These are phyloP conservation scores for Labeo rohita DNA, from an alignment of 2,113 vertebrate species.

Conservation along the genomic window DNA sequence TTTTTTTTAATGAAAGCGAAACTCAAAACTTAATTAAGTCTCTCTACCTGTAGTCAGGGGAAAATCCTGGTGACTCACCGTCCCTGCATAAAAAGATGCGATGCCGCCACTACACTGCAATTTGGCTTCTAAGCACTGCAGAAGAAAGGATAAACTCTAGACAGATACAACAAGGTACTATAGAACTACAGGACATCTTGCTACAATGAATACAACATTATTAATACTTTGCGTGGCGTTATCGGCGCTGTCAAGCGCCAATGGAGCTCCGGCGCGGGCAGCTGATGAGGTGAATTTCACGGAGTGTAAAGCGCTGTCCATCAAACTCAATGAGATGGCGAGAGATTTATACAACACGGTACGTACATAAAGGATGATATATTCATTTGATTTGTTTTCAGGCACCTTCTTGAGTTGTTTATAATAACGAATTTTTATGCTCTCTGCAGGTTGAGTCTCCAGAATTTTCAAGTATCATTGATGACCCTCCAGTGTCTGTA, in stretches of 20 bases:
- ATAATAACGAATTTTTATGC: not conserved
- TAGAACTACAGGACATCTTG: not conserved
- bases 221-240: constrained; percentile 7
- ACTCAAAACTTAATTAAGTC: not conserved
- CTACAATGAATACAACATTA: not conserved
- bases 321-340: constrained; percentile 57
- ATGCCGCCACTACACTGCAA: not conserved
- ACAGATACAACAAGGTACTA: no score
- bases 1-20: constrained; percentile 19
- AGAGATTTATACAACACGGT: constrained; percentile 51
- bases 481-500: constrained; percentile 53
- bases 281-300: not conserved
- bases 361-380: constrained; percentile 9
- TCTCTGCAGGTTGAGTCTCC: constrained; percentile 35
- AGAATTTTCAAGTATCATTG: constrained; percentile 5
- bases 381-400: not conserved
- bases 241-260: not conserved
- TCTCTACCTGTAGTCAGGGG: not conserved
- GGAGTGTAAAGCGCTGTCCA: not conserved
- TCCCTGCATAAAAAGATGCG: not conserved
- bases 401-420: constrained; percentile 12
- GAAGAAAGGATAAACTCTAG: not conserved
- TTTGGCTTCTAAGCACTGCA: not conserved
- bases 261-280: constrained; percentile 49
- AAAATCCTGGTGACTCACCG: constrained; percentile 16